These are phyloP conservation scores for Dysdera silvatica DNA, from an alignment of 1,140 invertebrate genomes.

Conservation along the genomic window DNA sequence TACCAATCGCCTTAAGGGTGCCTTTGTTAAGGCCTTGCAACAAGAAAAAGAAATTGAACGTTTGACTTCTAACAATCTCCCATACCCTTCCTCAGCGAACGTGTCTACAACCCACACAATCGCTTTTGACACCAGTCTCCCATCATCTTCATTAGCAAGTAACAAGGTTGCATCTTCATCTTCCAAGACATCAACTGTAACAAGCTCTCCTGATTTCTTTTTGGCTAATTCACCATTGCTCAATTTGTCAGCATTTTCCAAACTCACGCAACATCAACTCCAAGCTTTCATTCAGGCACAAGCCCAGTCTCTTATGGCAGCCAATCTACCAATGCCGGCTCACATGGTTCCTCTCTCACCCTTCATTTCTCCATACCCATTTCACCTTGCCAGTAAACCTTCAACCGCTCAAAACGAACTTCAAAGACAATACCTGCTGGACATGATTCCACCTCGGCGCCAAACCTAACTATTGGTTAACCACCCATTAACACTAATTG, in stretches of 20 bases:
- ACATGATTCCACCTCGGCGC: conserved; percentile 69
- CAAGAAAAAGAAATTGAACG: conserved; percentile 98
- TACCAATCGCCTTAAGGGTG: conserved; percentile 90
- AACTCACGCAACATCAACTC: conserved; percentile 35
- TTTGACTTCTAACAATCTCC: conserved; percentile 53
- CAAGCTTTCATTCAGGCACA: conserved; percentile 39
- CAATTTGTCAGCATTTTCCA: neutral
- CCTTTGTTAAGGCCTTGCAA: conserved; percentile 92
- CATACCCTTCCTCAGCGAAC: conserved; percentile 22
- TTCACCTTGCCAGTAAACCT: conserved; percentile 5
- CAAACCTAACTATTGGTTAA: too few species aligned
- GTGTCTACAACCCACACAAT: conserved; percentile 2
- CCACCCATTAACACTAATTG: too few species aligned
- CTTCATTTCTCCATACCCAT: conserved; percentile 17
- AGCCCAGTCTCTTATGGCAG: conserved; percentile 40
- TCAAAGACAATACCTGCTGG: conserved; percentile 87
- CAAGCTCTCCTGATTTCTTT: neutral
- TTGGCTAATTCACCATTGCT: conserved; percentile 9
- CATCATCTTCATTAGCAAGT: conserved; percentile 3
- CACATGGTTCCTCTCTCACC: conserved; percentile 23
- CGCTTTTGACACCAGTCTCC: conserved; percentile 9
- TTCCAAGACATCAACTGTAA: conserved; percentile 25
- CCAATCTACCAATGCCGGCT: conserved; percentile 38
- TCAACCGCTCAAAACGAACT: conserved; percentile 53
- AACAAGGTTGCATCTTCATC: neutral